Evolutionary conservation across 2,797 vertebrate species (phyloP).

Genomic region (Halcyon chelicuti): DNA sequence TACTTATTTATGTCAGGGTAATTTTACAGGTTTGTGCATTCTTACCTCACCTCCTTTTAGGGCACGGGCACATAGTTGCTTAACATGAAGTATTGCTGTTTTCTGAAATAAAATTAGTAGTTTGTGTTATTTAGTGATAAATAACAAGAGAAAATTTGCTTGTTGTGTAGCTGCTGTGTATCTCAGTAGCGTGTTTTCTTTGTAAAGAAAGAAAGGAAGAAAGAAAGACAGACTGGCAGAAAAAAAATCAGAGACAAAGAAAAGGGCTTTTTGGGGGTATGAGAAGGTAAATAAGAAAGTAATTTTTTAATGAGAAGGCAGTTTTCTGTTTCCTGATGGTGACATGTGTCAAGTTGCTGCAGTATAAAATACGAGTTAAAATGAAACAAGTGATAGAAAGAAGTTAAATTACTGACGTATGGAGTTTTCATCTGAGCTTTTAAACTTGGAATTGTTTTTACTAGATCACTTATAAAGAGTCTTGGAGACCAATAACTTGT

Average conservation of each 20-base stretch:
- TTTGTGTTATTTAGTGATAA: background rate
- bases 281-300: background rate
- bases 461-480: background rate
- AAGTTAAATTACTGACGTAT: background rate
- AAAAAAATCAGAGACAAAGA: background rate
- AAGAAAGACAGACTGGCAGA: background rate
- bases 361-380: background rate
- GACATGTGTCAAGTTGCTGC: background rate
- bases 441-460: background rate
- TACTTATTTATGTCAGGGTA: background rate
- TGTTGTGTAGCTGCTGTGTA: background rate
- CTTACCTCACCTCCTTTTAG: background rate
- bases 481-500: background rate
- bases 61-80: background rate
- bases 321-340: background rate
- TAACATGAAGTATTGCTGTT: background rate
- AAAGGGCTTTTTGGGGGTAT: background rate
- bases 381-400: background rate
- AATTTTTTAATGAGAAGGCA: background rate
- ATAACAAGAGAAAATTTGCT: background rate
- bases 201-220: background rate
- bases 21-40: constrained; percentile 44
- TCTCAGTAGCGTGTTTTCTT: background rate
- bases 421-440: background rate
- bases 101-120: background rate